Base-by-base conservation (phyloP, 2,113 vertebrate species). In the Laterallus jamaicensis region DNA sequence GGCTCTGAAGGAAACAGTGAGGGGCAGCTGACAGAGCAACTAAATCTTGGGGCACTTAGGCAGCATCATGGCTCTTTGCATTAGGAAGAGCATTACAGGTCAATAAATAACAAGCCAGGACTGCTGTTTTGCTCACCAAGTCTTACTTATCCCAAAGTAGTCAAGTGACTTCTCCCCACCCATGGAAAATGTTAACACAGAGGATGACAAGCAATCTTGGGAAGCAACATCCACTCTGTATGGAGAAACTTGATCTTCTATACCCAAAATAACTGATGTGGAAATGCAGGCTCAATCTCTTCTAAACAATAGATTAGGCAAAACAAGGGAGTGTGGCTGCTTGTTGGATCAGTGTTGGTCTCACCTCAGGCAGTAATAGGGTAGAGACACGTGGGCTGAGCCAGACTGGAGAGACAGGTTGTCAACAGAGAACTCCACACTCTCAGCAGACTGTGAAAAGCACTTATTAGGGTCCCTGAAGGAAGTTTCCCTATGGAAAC, bases 81-180 rank as follows among this genome's bases (percentile, higher is more conserved):
- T 86, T 39, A 39, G 39, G 39, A 39, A 39, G 39, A 39, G 39
- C 39, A 39, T 39, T 50, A 29, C 17, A 24, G 44, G 66, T 47
- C 92, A 81, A 85, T 90, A 92, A 97, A 68, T 86, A 91, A 87
- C 15, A 80, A 90, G 39, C 28, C 68, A 66, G 44, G 75, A 13
- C 50, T 66, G 60, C 77, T 90, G 14, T 35, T 68, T 54, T 90
- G 29, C 86, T 91, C 54, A 26, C 54, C 24, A 55, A 95, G 39
- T 69, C 56, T 66, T 94, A 83, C 97, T 96, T 97, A 88, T 74
- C 80, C 84, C 76, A 82, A 58, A 95, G 77, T 82, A 94, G 94
- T 97, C 96, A 97, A 95, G 71, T 97, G 97, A 96, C 88, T 94
- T 92, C 89, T 95, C 86, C 86, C 95, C 90, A 91, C 62, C 54